Percentiles rank a stretch among this genome's conserved stretches.
Conservation (phyloP, 2,888 invertebrate genomes). For the Melitaea athalia region DNA sequence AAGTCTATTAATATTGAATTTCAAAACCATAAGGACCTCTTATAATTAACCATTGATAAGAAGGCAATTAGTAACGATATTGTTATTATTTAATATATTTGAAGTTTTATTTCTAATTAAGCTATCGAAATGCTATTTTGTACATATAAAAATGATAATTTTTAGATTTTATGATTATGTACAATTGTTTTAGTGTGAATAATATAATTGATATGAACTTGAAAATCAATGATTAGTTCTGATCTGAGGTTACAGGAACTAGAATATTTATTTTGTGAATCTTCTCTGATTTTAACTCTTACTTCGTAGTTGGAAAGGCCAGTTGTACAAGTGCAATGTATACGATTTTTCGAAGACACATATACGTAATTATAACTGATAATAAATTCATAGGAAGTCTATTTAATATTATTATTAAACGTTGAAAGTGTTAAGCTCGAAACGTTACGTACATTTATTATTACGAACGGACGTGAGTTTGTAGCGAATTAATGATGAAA, state of each 20-base stretch:
- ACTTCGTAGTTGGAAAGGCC: slow-evolving; percentile 72
- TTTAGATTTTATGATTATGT: slow-evolving; percentile 76
- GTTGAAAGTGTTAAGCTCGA: slow-evolving; percentile 73
- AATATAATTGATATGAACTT: slow-evolving; percentile 76
- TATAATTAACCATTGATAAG: slow-evolving; percentile 83
- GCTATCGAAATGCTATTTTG: slow-evolving; percentile 78
- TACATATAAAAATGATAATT: slow-evolving; percentile 77
- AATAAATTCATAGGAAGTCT: slow-evolving; percentile 76
- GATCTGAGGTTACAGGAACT: slow-evolving; percentile 58
- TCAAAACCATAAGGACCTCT: slow-evolving; percentile 83
- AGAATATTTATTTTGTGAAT: slow-evolving; percentile 66
- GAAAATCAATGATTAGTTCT: slow-evolving; percentile 66
- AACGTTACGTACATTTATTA: slow-evolving; percentile 69
- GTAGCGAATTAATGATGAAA: slow-evolving; percentile 58
- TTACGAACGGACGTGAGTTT: slow-evolving; percentile 50
- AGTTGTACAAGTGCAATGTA: slow-evolving; percentile 83
- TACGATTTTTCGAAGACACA: slow-evolving; percentile 81
- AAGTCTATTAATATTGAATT: slow-evolving; percentile 63
- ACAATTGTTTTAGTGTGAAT: slow-evolving; percentile 83
- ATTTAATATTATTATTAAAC: slow-evolving; percentile 72
- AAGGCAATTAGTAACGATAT: slow-evolving; percentile 81
- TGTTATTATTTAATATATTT: slow-evolving; percentile 83
- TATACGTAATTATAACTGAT: slow-evolving; percentile 81
- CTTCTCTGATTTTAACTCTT: slow-evolving; percentile 60
- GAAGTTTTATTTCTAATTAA: slow-evolving; percentile 81